Evolutionary conservation across 2,113 vertebrate genomes (phyloP).

Genomic region (cattle (Bos taurus)): ARS-UCD2.0 NC_037356.1:11774001-11774500

Average conservation of each 20-base stretch:
- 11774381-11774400: neutral
- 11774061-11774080: neutral
- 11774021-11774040: neutral
- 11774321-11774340: neutral
- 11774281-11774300: neutral
- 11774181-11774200: neutral
- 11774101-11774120: neutral
- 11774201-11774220: neutral
- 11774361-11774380: neutral
- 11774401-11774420: neutral
- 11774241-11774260: neutral
- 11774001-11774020: neutral
- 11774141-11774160: neutral
- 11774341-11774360: neutral
- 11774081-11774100: neutral
- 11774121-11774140: neutral
- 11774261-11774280: neutral
- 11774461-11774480: neutral
- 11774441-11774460: neutral
- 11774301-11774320: neutral
- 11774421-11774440: neutral
- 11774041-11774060: neutral
- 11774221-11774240: neutral
- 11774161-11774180: neutral
- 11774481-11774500: neutral